phyloP scores from a whole-genome alignment of 1,140 invertebrate species.

The Drosophila rufa region DNA sequence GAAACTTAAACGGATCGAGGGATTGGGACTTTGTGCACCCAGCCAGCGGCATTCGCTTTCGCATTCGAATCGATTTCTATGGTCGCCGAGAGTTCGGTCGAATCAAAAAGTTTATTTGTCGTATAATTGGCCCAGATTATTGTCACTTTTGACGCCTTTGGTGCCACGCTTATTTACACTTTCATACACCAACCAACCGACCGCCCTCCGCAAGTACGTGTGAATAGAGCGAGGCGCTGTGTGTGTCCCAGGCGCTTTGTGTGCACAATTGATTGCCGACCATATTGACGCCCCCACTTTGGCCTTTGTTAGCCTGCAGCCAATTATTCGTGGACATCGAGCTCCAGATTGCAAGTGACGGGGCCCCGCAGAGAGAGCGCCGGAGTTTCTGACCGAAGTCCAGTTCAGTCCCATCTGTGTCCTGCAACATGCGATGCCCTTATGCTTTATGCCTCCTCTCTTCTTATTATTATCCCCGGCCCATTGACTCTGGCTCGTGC shows the following conservation, averaged over 20 bases:
- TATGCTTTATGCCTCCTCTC: background rate
- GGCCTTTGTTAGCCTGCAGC: constrained; percentile 67
- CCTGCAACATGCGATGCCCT: constrained; percentile 15
- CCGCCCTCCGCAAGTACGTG: constrained; percentile 36
- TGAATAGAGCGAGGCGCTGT: constrained; percentile 42
- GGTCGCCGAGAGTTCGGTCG: background rate
- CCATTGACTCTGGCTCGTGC: constrained; percentile 28
- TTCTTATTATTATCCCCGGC: constrained; percentile 23
- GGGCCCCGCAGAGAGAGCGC: constrained; percentile 22
- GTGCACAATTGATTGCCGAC: constrained; percentile 74
- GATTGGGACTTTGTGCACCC: constrained; percentile 23
- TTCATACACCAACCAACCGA: constrained; percentile 26
- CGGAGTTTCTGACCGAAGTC: constrained; percentile 14
- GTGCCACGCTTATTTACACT: constrained; percentile 56
- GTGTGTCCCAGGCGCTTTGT: constrained; percentile 47
- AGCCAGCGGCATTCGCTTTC: constrained; percentile 8
- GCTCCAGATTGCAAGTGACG: constrained; percentile 56
- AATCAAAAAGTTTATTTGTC: constrained; percentile 66
- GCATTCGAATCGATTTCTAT: constrained; percentile 31
- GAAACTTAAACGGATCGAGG: constrained; percentile 26
- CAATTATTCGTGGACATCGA: constrained; percentile 71
- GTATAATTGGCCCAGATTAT: constrained; percentile 59
- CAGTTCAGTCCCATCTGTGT: constrained; percentile 12
- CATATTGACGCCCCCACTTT: constrained; percentile 32
- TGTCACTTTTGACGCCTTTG: constrained; percentile 45